Percentiles rank a stretch among this genome's conserved stretches.
Evolutionary conservation across 1,140 invertebrate genomes (phyloP).

Genomic region (Bicyclus anynana): DNA sequence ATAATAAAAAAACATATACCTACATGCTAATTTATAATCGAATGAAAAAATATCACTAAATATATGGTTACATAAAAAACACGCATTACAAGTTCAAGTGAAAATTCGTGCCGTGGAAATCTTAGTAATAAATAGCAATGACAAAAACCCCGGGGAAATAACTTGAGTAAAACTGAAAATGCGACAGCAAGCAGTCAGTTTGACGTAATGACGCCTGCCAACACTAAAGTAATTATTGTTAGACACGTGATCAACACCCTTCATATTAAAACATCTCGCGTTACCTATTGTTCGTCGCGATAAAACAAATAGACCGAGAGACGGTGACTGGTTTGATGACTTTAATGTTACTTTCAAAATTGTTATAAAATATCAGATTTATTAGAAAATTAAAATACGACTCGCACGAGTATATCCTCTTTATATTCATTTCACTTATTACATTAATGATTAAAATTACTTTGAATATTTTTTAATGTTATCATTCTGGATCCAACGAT

Average conservation of each 20-base stretch:
- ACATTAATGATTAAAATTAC: too few relatives aligned
- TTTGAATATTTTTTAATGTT: too few relatives aligned
- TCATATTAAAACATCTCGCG: slow-evolving; percentile 46
- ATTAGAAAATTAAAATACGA: too few relatives aligned
- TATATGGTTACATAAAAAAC: slow-evolving; percentile 17
- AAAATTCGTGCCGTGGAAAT: slow-evolving; percentile 44
- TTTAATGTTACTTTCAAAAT: too few relatives aligned
- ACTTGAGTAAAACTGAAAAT: slow-evolving; percentile 61
- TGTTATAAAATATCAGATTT: too few relatives aligned
- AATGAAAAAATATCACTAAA: too few relatives aligned
- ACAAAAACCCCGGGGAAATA: slow-evolving; percentile 58
- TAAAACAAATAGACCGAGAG: slow-evolving; percentile 19
- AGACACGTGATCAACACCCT: slow-evolving; percentile 56
- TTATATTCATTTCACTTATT: too few relatives aligned
- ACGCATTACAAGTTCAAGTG: slow-evolving; percentile 33
- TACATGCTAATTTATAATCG: too few relatives aligned
- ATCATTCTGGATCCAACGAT: too few relatives aligned
- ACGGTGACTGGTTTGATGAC: not conserved
- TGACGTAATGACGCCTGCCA: slow-evolving; percentile 55
- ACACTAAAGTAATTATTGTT: slow-evolving; percentile 69
- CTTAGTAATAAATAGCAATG: slow-evolving; percentile 64
- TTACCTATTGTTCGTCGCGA: slow-evolving; percentile 33
- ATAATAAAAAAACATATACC: too few relatives aligned
- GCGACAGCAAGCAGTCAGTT: slow-evolving; percentile 49
- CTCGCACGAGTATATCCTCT: too few relatives aligned